Evolutionary conservation across 2,888 invertebrate species (phyloP).

Genomic region (Drosophila prolongata): DNA sequence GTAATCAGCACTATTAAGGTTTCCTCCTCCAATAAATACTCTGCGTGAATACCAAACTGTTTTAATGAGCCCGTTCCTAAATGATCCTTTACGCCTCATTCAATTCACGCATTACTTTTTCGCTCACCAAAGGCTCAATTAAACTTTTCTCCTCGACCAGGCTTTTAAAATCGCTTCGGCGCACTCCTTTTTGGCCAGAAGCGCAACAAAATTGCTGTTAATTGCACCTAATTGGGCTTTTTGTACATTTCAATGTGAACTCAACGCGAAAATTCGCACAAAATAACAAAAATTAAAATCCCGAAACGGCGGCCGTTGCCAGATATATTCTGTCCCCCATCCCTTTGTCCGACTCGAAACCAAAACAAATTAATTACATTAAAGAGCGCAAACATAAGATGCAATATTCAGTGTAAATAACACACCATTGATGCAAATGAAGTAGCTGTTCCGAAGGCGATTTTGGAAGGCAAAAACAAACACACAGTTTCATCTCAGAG

Average conservation of each 20-base stretch:
- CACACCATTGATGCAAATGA: constrained; percentile 65
- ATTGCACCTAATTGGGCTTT: constrained; percentile 70
- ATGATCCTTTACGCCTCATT: constrained; percentile 9
- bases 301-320: constrained; percentile 23
- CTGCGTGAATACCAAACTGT: constrained; percentile 7
- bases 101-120: background rate
- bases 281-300: constrained; percentile 61
- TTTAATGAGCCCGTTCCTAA: constrained; percentile 6
- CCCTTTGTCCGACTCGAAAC: constrained; percentile 4
- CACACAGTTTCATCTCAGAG: constrained; percentile 9
- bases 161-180: constrained; percentile 14
- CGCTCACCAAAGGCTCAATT: constrained; percentile 1
- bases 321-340: constrained; percentile 1
- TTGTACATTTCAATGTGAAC: constrained; percentile 71
- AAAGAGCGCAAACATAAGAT: constrained; percentile 46
- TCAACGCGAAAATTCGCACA: constrained; percentile 72
- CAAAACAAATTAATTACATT: constrained; percentile 60
- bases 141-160: constrained; percentile 4
- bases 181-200: constrained; percentile 46
- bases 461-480: constrained; percentile 39
- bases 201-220: constrained; percentile 60
- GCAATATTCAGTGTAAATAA: constrained; percentile 59
- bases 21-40: background rate
- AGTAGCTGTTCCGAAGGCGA: constrained; percentile 56
- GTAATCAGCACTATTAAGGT: background rate